Base-by-base conservation (phyloP, 2,113 vertebrate species). In the Eidolon helvum region DNA sequence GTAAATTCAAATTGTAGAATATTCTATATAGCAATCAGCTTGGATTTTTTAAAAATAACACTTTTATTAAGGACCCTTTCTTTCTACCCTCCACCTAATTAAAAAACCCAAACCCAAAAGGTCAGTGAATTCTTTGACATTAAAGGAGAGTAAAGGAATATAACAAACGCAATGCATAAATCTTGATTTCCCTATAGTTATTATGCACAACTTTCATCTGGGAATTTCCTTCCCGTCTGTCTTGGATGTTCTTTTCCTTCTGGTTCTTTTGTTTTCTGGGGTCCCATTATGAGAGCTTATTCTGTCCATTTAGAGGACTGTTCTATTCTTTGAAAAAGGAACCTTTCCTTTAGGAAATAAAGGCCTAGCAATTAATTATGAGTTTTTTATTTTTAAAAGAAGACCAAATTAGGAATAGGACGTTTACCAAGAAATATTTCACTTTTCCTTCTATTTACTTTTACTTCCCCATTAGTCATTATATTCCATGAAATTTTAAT, bases 281-380 rank as follows among this genome's bases (percentile, higher is more conserved):
- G 28, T 43, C 7, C 11, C 59, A 11, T 90, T 66, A 66, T 84
- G 30, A 45, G 83, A 43, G 18, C 50, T 30, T 79, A 3, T 74
- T 80, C 50, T 79, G 1, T 55, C 35, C 24, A 63, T 86, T 4
- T 57, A 53, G 65, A 48, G 4, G 43, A 77, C 50, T 26, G 7
- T 72, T 16, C n/a, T 50, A 5, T 15, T 87, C 66, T 63, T 19
- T 50, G 50, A 94, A 94, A 50, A 55, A 95, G 24, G 40, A 91
- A 85, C 5, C 30, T 93, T 91, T 72, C 40, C 35, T 77, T 95
- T 61, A 93, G 87, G 57, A 57, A 93, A 87, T 84, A 85, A 84
- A 93, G 7, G 5, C 50, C 89, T 90, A 79, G 14, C 4, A 38
- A 4, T 87, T 82, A 40, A 50, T 71, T 84, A 71, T 68, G 21